Evolutionary conservation across 2,113 vertebrate genomes (phyloP).

Genomic region (Gila orcuttii): DNA sequence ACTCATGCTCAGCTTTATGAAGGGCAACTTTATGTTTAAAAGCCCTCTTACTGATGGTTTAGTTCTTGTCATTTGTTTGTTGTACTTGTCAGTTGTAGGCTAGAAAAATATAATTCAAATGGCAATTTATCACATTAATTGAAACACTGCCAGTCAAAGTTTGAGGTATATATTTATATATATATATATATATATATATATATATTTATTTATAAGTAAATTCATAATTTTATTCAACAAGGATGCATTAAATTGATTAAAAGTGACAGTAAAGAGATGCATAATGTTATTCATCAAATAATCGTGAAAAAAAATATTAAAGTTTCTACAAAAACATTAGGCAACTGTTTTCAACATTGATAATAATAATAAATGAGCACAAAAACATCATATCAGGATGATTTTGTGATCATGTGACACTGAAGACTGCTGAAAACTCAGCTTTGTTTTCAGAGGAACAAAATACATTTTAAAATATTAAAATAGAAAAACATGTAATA

Average conservation of each 20-base stretch:
- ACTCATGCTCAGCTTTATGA: neutral
- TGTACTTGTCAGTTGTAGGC: too few relatives aligned
- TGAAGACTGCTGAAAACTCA: too few relatives aligned
- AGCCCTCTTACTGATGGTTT: neutral
- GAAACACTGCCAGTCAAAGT: neutral
- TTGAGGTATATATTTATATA: too few relatives aligned
- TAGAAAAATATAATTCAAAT: neutral
- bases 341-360: neutral
- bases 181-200: too few relatives aligned
- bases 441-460: too few relatives aligned
- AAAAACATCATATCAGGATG: too few relatives aligned
- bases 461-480: too few relatives aligned
- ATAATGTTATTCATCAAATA: too few relatives aligned
- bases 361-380: neutral
- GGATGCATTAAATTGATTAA: neutral
- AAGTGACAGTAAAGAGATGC: neutral
- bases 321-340: neutral
- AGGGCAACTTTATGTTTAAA: constrained; percentile 30
- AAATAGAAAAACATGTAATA: too few relatives aligned
- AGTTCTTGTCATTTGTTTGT: neutral
- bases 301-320: neutral
- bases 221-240: too few relatives aligned
- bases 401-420: too few relatives aligned
- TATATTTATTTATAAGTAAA: too few relatives aligned
- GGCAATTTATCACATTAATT: neutral